Evolutionary conservation across 2,888 invertebrate genomes (phyloP), one percentile per base, ranked within the genome.

Genomic region (Drosophila pseudotalamancana): DNA sequence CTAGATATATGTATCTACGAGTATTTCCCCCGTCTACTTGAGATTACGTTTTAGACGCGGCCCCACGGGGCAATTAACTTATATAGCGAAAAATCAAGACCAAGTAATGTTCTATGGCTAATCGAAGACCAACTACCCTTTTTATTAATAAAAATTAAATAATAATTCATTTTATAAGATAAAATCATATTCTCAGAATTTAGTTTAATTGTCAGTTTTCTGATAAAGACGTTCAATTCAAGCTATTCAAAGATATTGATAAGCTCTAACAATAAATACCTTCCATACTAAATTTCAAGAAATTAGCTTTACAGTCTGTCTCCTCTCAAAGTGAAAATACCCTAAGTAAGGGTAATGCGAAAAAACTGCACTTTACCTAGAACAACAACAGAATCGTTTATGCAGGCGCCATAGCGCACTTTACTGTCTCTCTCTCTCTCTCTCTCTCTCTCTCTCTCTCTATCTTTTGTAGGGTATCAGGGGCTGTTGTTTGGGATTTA

Each of bases 361-460:
- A 19, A 37, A 64, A 40, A 31, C 11, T 57, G 53, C 69, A 53
- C 39, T 55, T 65, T 27, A 27, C 34, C 50, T 51, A 55, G 46
- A 34, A 63, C 40, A 66, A 54, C 18, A 29, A 53, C 18, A 51
- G 16, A 77, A 68, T 53, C 63, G 66, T 77, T 72, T 61, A 66
- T 62, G 54, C 65, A 60, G 75, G 79, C 74, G 84, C 79, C 84
- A 77, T 63, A 57, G 46, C 37, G 56, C 55, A 50, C 35, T 34
- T 62, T 61, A 42, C 46, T 45, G 25, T 5, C 23, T 6, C 18
- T 6, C 12, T 3, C 14, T 18, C 18, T 4, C 11, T 3, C 16
- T 6, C 12, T 8, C 6, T 4, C 12, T 12, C 23, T 18, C 18
- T 1, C 4, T 1, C 16, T 0, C 18, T 12, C 11, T 18, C 34